Evolutionary conservation across 2,797 vertebrate species (phyloP), one percentile per base, ranked within the genome.

Genomic region (Rhinophrynus dorsalis): DNA sequence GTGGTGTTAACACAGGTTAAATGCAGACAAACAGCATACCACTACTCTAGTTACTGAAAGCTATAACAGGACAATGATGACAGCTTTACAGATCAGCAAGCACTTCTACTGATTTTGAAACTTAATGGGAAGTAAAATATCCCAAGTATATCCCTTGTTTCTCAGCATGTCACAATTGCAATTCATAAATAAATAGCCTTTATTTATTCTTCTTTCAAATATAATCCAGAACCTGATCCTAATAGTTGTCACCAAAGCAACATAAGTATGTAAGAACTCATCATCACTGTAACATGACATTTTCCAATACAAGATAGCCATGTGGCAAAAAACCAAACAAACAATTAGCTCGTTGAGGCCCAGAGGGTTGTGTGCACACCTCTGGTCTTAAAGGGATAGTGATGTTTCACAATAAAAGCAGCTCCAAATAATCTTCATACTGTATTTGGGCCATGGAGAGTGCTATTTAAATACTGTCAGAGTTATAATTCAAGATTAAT

Each of bases 131-230:
- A 47, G 42, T 66, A 45, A 54, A 66, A 50, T 42, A 54, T 59
- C 37, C 26, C 47, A 60, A 52, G 47, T 60, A 58, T 55, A 54
- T 60, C 60, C 52, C 54, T 66, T 73, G 64, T 55, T 27, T 67
- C 62, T 59, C 47, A 18, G 3, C 7, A 13, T 30, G 45, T 27
- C 13, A 33, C 61, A 21, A 44, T 60, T 8, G 37, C 52, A 20
- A 59, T 73, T 66, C 20, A 65, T 33, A 32, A 58, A 54, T 50
- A 66, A 68, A 54, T 45, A 59, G 32, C 35, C n/a, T 9, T 13
- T 38, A 73, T 66, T 45, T 54, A 73, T 73, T 62, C 27, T 11
- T 21, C 54, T 21, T 44, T 58, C 47, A 38, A 54, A 66, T 21
- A 67, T 17, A 66, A 60, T 66, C 29, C 12, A 50, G 26, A 44